Evolutionary conservation across 2,113 vertebrate species (phyloP).

Genomic region (Sebastes schlegelii): DNA sequence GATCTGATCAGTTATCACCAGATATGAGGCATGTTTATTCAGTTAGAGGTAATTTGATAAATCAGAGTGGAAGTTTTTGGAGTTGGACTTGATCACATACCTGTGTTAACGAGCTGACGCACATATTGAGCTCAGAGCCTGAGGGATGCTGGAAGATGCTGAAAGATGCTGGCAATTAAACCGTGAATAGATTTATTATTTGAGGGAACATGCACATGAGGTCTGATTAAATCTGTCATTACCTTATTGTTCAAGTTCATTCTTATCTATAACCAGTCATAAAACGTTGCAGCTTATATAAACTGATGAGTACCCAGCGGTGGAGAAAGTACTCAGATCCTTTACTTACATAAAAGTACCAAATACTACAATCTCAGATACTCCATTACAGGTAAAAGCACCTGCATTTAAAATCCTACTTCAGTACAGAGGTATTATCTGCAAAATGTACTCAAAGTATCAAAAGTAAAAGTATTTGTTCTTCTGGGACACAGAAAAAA

Average conservation of each 20-base stretch:
- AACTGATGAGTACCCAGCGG: not conserved
- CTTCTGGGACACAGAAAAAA: no score
- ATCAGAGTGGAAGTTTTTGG: constrained; percentile 7
- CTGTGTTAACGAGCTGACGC: constrained; percentile 25
- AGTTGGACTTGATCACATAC: constrained; percentile 6
- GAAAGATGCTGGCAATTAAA: constrained; percentile 12
- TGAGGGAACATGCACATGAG: not conserved
- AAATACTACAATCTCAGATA: no score
- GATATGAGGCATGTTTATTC: not conserved
- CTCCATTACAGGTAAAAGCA: no score
- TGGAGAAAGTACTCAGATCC: no score
- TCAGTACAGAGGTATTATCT: no score
- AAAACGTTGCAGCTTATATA: not conserved
- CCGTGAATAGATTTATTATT: not conserved
- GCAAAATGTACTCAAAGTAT: no score
- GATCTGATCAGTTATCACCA: not conserved
- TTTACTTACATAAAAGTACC: no score
- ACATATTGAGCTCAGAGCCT: constrained; percentile 25
- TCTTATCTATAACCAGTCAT: not conserved
- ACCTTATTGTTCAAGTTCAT: not conserved
- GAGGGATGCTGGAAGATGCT: constrained; percentile 28
- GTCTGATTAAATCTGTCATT: not conserved
- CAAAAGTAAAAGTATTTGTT: no score
- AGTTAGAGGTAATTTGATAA: not conserved
- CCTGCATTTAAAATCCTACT: no score